Conservation (phyloP, 2,797 vertebrate species). For the Clarias fuscus region DNA sequence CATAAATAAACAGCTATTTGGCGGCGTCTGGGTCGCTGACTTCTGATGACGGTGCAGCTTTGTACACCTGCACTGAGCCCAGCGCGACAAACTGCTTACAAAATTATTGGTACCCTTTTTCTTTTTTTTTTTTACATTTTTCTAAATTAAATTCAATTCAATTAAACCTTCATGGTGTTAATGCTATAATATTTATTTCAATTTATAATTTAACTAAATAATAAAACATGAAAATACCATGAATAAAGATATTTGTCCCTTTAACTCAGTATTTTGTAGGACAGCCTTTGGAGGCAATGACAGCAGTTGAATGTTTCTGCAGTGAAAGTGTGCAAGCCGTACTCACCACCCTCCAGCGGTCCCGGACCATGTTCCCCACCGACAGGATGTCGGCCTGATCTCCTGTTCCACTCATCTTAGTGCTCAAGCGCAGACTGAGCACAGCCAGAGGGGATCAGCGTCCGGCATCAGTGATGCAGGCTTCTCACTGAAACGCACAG, state of each 20-base stretch:
- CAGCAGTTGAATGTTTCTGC: neutral
- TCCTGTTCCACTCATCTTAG: constrained; percentile 93
- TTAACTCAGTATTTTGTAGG: neutral
- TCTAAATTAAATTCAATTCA: neutral
- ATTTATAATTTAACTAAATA: no score
- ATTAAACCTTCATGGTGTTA: no score
- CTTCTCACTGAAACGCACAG: constrained; percentile 57
- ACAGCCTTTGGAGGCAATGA: neutral
- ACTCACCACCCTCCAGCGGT: constrained; percentile 99
- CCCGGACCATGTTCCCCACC: constrained; percentile 92
- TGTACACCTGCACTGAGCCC: constrained; percentile 36
- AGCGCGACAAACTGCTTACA: neutral
- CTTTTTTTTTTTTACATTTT: neutral
- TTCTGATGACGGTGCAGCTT: constrained; percentile 38
- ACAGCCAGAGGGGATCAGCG: constrained; percentile 65
- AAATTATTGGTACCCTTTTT: neutral
- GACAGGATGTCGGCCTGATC: constrained; percentile 98
- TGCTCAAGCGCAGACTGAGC: constrained; percentile 61
- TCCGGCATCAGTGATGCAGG: constrained; percentile 72
- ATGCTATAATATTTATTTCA: no score
- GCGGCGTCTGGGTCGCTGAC: constrained; percentile 24
- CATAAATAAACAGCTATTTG: constrained; percentile 23
- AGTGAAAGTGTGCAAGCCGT: neutral
- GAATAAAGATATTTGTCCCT: neutral
- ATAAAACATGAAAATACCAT: neutral